Base-by-base conservation (phyloP, 2,888 invertebrate genomes). In the Petrolisthes manimaculis region DNA sequence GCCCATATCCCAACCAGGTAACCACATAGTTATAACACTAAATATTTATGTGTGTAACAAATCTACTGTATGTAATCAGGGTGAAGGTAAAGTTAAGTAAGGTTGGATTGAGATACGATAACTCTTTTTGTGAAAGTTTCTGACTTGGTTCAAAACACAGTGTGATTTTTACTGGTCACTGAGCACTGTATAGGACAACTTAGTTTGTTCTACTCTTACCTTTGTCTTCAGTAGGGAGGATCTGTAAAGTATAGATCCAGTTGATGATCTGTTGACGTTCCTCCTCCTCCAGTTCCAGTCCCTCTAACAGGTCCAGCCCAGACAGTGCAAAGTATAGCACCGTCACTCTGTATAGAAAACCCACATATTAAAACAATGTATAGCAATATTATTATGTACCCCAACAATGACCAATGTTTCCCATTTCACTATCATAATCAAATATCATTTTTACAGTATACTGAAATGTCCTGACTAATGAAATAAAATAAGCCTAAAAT, bases 261-360 rank as follows among this genome's bases (percentile, higher is more conserved):
- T 98, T 95, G 91, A 98, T 95, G 71, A 97, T 96, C 89, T 95
- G 94, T 89, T 95, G 93, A 92, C 95, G 95, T 83, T 95, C 93
- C 82, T 95, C 94, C 6, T 92, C 90, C 5, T 95, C 94, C 81
- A 98, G 93, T 84, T 95, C 93, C 89, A 98, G 93, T n/a, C 96
- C 95, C 91, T 96, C 95, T 5, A 99, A 94, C 51, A 99, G 94
- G 94, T 99, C 99, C 91, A 91, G 80, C 18, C 91, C 91, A 21
- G 91, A 91, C 12, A 91, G 84, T n/a, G 89, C 87, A 84, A 90
- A 91, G 79, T 89, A 91, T 21, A 91, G 81, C 83, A 90, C 86
- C 4, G 90, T 90, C 89, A 90, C 89, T n/a, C 91, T 91, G 89
- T 18, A 86, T 84, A 9, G 14, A 14, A 85, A 8, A 71, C 61